Evolutionary conservation across 2,113 vertebrate species (phyloP), one percentile per base, ranked within the genome.

Genomic region (Caranx melampygus): DNA sequence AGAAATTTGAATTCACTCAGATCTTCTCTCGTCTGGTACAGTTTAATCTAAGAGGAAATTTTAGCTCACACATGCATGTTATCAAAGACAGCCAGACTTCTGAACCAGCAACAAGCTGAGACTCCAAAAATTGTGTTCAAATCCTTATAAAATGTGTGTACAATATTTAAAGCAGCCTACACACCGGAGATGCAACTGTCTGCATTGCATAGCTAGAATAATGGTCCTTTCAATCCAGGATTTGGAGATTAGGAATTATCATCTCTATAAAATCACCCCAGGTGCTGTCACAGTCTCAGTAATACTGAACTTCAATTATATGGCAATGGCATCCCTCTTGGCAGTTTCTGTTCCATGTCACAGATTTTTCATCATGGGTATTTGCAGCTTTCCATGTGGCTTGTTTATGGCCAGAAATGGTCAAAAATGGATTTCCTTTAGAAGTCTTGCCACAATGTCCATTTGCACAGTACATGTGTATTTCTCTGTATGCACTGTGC

Each of bases 301-400:
- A 51, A 61, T 63, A 13, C 52, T 67, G 47, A 57, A 64, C 65
- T 70, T 65, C 21, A 64, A 44, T 72, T 63, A 74, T 70, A 6
- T 70, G 21, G 52, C n/a, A 58, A 7, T 20, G n/a, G 42, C 52
- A 34, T 26, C 42, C 57, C 42, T 76, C 21, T 57, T 45, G 45
- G 58, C 68, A 35, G 5, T 64, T 35, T 49, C 35, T 55, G 35
- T 58, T 60, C 60, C 55, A 37, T 14, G 14, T 54, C 69, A 63
- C 3, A 67, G 44, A 66, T 81, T 81, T 26, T 49, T 78, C 44
- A 86, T 81, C 57, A 49, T 3, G 6, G 8, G 1, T 73, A 81
- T 86, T 84, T 57, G 51, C 55, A 81, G 61, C 44, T 16, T 52
- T 18, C 21, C 51, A 42, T 71, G 26, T 58, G 2, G 47, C 61